phyloP scores from a whole-genome alignment of 2,888 invertebrate genomes.

The Priapulus caudatus region DNA sequence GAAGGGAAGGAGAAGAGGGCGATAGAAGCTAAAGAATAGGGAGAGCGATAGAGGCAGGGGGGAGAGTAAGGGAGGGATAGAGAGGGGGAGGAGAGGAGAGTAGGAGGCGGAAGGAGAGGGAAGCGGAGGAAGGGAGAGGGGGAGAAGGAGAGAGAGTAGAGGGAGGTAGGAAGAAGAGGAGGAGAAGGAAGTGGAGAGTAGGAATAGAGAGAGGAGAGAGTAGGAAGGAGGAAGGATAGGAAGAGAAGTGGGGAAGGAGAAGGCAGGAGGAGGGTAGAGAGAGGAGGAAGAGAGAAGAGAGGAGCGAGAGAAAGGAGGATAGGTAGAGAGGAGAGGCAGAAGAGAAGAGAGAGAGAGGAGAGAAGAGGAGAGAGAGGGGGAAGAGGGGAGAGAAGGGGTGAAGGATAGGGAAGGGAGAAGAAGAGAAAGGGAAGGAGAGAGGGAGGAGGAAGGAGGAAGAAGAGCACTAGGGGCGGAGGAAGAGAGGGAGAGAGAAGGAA shows the following conservation, averaged over 20 bases:
- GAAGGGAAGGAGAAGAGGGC: not conserved
- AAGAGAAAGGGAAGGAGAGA: conserved; percentile 3
- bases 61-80: not conserved
- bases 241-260: not conserved
- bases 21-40: not conserved
- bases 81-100: conserved; percentile 3
- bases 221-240: not conserved
- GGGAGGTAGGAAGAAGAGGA: not conserved
- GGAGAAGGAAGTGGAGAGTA: not conserved
- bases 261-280: too few species aligned
- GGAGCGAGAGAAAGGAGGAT: too few species aligned
- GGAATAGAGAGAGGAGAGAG: not conserved
- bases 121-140: too few species aligned
- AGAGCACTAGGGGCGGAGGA: not conserved
- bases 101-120: too few species aligned
- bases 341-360: conserved; percentile 3
- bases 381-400: not conserved
- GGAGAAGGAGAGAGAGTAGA: not conserved
- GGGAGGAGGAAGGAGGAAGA: conserved; percentile 3
- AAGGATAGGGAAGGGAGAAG: too few species aligned
- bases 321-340: not conserved
- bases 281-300: conserved; percentile 3
- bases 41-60: not conserved
- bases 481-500: conserved; percentile 3
- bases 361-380: too few species aligned